Percentiles rank a stretch among this genome's conserved stretches.
Evolutionary conservation across 2,113 vertebrate genomes (phyloP).

Genomic region (Clupea harengus): DNA sequence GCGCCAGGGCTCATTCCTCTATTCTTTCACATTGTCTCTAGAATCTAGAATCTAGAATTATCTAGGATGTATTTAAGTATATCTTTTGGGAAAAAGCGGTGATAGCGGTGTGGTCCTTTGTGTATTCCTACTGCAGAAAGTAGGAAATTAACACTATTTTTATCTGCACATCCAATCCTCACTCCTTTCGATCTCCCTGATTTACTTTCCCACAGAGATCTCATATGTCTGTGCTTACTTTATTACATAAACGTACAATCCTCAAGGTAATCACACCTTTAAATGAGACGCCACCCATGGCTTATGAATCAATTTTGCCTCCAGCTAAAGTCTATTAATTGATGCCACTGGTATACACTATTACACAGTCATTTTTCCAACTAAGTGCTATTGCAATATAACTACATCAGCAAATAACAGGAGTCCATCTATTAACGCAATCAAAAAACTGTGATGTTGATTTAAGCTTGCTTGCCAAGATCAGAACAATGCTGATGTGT

Average conservation of each 20-base stretch:
- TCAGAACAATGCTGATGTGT: neutral
- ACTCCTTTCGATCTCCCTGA: neutral
- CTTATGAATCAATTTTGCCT: neutral
- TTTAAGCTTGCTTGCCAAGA: neutral
- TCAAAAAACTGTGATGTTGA: neutral
- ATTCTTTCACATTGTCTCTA: neutral
- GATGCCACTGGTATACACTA: neutral
- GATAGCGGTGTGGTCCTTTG: neutral
- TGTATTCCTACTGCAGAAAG: neutral
- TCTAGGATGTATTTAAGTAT: neutral
- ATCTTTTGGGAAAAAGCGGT: neutral
- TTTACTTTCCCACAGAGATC: neutral
- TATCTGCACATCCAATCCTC: neutral
- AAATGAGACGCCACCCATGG: neutral
- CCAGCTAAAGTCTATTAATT: neutral
- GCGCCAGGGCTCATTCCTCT: neutral
- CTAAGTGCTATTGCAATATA: no score
- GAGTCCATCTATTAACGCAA: neutral
- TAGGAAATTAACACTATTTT: neutral
- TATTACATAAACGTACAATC: neutral
- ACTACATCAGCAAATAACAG: no score
- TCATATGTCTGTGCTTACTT: neutral
- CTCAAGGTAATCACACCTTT: neutral
- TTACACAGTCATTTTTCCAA: neutral
- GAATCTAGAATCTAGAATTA: neutral